Evolutionary conservation across 1,140 invertebrate genomes (phyloP).

Genomic region (Plutomurus gul): DNA sequence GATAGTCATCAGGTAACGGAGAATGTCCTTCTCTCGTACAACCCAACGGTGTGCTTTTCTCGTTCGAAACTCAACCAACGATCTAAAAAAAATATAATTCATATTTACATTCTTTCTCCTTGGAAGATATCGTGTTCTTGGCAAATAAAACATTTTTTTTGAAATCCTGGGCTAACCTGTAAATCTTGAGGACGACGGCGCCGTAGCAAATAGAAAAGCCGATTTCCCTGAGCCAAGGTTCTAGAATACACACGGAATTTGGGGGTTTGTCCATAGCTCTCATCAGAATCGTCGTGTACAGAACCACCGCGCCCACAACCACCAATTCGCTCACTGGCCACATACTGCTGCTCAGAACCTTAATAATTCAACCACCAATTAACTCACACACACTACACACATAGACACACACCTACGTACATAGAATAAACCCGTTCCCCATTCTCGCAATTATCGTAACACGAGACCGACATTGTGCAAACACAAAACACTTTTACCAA

Average conservation of each 20-base stretch:
- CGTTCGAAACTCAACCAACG: slow-evolving; percentile 70
- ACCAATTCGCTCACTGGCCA: slow-evolving; percentile 89
- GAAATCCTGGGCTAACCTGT: slow-evolving; percentile 70
- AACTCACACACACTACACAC: too few species aligned
- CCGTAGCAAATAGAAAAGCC: slow-evolving; percentile 91
- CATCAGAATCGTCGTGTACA: slow-evolving; percentile 79
- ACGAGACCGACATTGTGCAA: too few species aligned
- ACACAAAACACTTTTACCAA: too few species aligned
- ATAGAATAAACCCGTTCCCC: too few species aligned
- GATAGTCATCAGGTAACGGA: slow-evolving; percentile 77
- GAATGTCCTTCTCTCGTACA: slow-evolving; percentile 79
- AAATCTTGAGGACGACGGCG: slow-evolving; percentile 84
- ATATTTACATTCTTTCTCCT: neutral
- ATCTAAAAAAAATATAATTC: slow-evolving; percentile 52
- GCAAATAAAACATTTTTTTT: neutral
- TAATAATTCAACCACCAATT: slow-evolving; percentile 43
- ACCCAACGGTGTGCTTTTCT: slow-evolving; percentile 81
- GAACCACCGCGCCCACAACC: slow-evolving; percentile 77
- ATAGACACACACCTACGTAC: too few species aligned
- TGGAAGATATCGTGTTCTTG: neutral
- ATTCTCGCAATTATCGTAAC: too few species aligned
- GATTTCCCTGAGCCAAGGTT: slow-evolving; percentile 85
- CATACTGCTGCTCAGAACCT: slow-evolving; percentile 81
- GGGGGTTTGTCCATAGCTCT: slow-evolving; percentile 72
- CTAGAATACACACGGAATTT: slow-evolving; percentile 73